Base-by-base conservation (phyloP, 64 coral and sea anemone genomes). In the Stichodactyla helianthus region DNA sequence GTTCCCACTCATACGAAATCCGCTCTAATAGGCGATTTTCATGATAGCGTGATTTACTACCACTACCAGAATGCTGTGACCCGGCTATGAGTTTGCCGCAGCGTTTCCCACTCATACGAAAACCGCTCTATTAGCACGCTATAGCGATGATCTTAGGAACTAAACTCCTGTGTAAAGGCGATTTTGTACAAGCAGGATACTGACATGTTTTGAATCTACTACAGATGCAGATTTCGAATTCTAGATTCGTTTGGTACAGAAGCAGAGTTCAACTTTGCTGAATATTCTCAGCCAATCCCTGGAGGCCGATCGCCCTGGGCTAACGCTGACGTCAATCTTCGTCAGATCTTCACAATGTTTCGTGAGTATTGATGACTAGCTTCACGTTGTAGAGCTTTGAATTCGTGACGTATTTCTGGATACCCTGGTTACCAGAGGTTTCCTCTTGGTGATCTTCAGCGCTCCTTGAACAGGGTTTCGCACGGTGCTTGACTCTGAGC, bases 221-320 rank as follows among this genome's bases (percentile, higher is more conserved):
- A 31, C 28, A 31, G 28, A 12, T 77, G 83, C 79, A 27, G 85
- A 53, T 3, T 98, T 5, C 90, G 97, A 53, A 70, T 99, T 25
- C 88, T 99, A 8, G 97, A 99, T 55, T 99, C 97, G 0, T 99
- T 99, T 86, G 97, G 97, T 27, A 99, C 97, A 22, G 97, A 99
- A 22, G 93, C 97, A 11, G 90, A 99, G 52, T 99, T 99, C 54
- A 99, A 99, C 55, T 82, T 77, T 61, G 93, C 83, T n/a, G 77
- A 77, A 50, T 99, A 99, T 86, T 5, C 44, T 10, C 62, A 71
- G 2, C 20, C 35, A 6, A 85, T 99, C 20, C 97, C 90, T 6
- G 97, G 97, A 14, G 97, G 93, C 4, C 82, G 74, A 20, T 95
- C 97, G 2, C 2, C 35, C 11, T 99, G 97, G 97, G 82, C 86